phyloP scores from a whole-genome alignment of 2,113 vertebrate species.

The Mobula birostris region DNA sequence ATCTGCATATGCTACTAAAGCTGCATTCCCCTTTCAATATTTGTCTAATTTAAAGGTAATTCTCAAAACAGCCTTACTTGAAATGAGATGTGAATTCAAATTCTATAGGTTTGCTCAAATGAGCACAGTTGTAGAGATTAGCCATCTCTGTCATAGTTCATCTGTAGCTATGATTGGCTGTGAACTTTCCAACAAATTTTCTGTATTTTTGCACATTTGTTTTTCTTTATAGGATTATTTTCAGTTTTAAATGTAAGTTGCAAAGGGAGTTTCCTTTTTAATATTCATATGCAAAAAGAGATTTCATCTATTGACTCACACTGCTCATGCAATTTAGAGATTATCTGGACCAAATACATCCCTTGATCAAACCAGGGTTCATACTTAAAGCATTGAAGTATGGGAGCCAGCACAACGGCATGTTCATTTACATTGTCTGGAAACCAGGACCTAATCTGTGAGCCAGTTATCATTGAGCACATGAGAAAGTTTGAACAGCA shows the following conservation, averaged over 20 bases:
- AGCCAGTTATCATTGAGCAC: neutral
- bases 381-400: conserved; percentile 6
- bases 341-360: neutral
- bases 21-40: neutral
- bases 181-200: neutral
- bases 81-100: conserved; percentile 15
- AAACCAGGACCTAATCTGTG: neutral
- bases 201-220: neutral
- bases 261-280: neutral
- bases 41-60: neutral
- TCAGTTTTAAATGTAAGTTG: conserved; percentile 8
- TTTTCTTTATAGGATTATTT: neutral
- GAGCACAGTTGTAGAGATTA: neutral
- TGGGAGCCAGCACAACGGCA: neutral
- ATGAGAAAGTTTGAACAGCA: neutral
- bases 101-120: neutral
- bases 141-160: neutral
- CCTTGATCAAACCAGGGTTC: neutral
- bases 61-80: neutral
- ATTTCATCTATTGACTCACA: neutral
- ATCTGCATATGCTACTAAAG: conserved; percentile 30
- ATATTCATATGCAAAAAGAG: neutral
- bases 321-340: neutral
- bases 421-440: neutral
- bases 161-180: neutral